Conservation (phyloP, 1,140 invertebrate species). For the Phymastichus coffea region DNA sequence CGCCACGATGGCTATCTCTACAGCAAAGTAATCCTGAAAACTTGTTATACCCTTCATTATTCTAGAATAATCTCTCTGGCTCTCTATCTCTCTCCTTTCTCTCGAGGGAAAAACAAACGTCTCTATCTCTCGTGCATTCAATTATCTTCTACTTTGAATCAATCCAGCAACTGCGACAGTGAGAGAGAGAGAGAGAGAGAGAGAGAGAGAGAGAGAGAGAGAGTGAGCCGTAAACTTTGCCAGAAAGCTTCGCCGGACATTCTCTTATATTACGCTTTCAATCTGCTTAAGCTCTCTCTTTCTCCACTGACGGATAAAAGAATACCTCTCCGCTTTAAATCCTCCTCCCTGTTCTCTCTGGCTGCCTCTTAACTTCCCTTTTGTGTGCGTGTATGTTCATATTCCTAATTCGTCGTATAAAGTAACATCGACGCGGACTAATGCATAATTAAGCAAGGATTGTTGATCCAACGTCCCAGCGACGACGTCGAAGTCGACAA, state of each 20-base stretch:
- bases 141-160: background rate
- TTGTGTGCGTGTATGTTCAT: too few relatives aligned
- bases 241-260: slow-evolving; percentile 8
- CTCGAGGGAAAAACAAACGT: background rate
- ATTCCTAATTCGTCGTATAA: slow-evolving; percentile 5
- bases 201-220: too few relatives aligned
- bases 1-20: too few relatives aligned
- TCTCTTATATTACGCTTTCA: slow-evolving; percentile 16
- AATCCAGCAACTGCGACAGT: background rate
- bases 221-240: slow-evolving; percentile 13
- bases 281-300: slow-evolving; percentile 22
- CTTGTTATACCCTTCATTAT: too few relatives aligned
- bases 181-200: too few relatives aligned
- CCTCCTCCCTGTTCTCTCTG: background rate
- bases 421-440: too few relatives aligned
- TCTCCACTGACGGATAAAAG: slow-evolving; percentile 13
- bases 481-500: too few relatives aligned
- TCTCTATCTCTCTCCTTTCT: too few relatives aligned
- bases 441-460: slow-evolving; percentile 16
- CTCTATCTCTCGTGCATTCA: background rate
- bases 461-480: too few relatives aligned
- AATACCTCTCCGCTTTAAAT: slow-evolving; percentile 3
- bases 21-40: too few relatives aligned
- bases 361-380: background rate
- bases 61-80: too few relatives aligned